Conservation (phyloP, 2,113 vertebrate species). For the Pteropus alecto region DNA sequence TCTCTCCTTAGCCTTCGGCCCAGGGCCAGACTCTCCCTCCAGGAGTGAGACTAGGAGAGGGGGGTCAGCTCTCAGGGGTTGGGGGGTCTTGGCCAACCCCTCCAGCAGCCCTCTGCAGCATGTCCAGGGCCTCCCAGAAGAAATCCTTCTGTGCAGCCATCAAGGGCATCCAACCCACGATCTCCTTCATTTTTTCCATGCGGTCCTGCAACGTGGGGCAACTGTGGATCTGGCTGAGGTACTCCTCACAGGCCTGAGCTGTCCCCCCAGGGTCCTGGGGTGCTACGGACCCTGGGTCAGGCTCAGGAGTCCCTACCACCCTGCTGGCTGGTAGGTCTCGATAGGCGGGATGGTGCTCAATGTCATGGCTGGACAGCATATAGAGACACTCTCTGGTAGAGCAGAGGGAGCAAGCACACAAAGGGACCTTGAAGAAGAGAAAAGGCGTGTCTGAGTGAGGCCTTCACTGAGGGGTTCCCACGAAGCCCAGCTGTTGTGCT, state of each 20-base stretch:
- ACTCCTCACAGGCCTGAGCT: constrained; percentile 66
- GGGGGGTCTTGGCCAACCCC: constrained; percentile 4
- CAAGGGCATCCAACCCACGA: constrained; percentile 79
- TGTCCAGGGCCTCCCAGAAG: constrained; percentile 80
- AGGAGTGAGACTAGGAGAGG: not conserved
- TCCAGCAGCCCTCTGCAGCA: constrained; percentile 69
- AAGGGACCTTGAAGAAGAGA: constrained; percentile 70
- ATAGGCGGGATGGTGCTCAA: constrained; percentile 56
- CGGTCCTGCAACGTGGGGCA: constrained; percentile 72
- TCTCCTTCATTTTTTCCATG: constrained; percentile 79
- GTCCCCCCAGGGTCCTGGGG: constrained; percentile 52
- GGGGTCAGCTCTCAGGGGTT: constrained; percentile 51
- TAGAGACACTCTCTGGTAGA: constrained; percentile 82
- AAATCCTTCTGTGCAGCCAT: constrained; percentile 77
- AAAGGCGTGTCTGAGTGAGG: not conserved
- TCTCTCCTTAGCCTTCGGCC: constrained; percentile 34
- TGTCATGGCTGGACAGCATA: constrained; percentile 80
- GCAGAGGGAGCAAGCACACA: constrained; percentile 76
- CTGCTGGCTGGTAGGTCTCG: constrained; percentile 68
- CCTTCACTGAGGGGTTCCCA: constrained; percentile 3
- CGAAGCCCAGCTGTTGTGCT: not conserved
- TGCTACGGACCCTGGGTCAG: not conserved
- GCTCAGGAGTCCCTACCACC: not conserved
- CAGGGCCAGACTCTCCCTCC: constrained; percentile 14
- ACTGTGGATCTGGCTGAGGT: constrained; percentile 77